phyloP scores from a whole-genome alignment of 2,797 vertebrate species.

The Dallia pectoralis region DNA sequence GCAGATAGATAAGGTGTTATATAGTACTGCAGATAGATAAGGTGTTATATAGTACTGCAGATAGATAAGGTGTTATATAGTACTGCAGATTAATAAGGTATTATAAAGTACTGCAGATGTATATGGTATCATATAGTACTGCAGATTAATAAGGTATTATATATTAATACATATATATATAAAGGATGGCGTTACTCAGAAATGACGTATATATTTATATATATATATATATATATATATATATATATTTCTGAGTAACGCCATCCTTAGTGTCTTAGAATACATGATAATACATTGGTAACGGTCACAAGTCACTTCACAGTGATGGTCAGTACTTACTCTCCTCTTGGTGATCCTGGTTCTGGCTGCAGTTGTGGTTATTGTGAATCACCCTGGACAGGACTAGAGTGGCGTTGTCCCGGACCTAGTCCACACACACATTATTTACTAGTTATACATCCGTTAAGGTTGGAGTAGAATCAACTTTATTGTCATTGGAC shows the following conservation, averaged over 20 bases:
- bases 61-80: constrained; percentile 6
- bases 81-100: no score
- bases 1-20: constrained; percentile 12
- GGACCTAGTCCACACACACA: constrained; percentile 77
- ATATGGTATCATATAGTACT: background rate
- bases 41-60: background rate
- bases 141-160: background rate
- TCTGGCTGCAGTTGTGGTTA: constrained; percentile 92
- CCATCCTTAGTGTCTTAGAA: background rate
- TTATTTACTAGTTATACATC: constrained; percentile 48
- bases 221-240: no score
- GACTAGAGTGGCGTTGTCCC: constrained; percentile 90
- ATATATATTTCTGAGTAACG: background rate
- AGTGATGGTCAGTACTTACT: constrained; percentile 75
- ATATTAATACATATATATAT: no score
- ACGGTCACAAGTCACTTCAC: background rate
- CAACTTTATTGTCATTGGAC: no score
- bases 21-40: no score
- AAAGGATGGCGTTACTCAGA: no score
- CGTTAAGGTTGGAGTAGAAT: constrained; percentile 52
- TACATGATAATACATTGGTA: background rate
- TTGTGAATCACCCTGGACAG: constrained; percentile 85
- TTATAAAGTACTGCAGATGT: no score
- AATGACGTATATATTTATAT: no score
- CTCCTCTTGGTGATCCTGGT: constrained; percentile 94